phyloP scores from a whole-genome alignment of 2,797 vertebrate genomes.

The Hapalemur alaotrensis region DNA sequence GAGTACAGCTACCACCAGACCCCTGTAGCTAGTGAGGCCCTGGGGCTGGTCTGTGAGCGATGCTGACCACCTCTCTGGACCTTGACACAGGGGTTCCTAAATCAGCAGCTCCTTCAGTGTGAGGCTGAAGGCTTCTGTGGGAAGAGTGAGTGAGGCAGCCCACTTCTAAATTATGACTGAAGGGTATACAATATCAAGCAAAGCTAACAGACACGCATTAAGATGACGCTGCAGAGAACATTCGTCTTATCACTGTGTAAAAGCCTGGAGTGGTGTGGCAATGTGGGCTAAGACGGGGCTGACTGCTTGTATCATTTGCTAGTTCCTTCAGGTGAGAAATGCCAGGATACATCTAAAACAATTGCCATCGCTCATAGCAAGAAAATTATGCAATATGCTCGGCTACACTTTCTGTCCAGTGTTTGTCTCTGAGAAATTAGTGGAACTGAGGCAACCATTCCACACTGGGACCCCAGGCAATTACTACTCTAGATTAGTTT shows the following conservation, averaged over 20 bases:
- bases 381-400: neutral
- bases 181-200: neutral
- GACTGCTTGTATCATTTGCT: neutral
- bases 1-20: neutral
- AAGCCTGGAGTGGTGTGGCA: neutral
- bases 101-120: neutral
- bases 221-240: neutral
- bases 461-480: neutral
- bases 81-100: neutral
- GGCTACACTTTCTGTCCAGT: neutral
- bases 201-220: neutral
- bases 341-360: neutral
- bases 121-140: neutral
- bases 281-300: neutral
- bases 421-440: neutral
- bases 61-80: accelerated
- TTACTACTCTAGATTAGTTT: neutral
- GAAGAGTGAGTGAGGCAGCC: neutral
- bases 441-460: neutral
- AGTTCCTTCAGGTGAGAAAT: neutral
- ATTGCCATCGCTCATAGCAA: neutral
- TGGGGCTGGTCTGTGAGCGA: accelerated
- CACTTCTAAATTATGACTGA: neutral
- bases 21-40: accelerated
- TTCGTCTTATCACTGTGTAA: neutral